Evolutionary conservation across 2,888 invertebrate genomes (phyloP), one percentile per base, ranked within the genome.

Genomic region (Ceratothoa steindachneri): DNA sequence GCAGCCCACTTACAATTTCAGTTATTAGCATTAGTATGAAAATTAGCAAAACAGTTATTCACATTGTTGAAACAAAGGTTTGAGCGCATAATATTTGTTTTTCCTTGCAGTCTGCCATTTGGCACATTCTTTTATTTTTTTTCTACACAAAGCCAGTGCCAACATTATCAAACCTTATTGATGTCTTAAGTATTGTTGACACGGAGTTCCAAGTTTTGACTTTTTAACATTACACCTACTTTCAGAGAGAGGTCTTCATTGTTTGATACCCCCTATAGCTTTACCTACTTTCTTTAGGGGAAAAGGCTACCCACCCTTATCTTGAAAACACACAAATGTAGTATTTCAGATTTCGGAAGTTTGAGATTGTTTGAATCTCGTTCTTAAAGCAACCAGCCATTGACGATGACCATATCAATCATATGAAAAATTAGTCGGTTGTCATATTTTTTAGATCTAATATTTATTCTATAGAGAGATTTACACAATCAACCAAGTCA

Each of bases 371-470:
- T 64, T 5, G 71, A 30, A 64, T 27, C 60, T 24, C 64, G 70
- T 64, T 60, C 30, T 30, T 71, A 71, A 28, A 71, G 66, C 27
- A 71, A n/a, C 71, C 71, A 71, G 27, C 71, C 41, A 24, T 71
- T 71, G n/a, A 71, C 71, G 19, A 71, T 65, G 30, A 65, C 24
- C 65, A 71, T 4, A 51, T 71, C 71, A 9, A 71, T 31, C 41
- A 71, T 60, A 24, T 71, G 71, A 22, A 71, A 71, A 29, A 71
- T 24, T 24, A 71, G 71, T n/a, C 71, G 60, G 22, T 27, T 64
- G 51, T 66, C 64, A 28, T 71, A 71, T 51, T 71, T 71, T 51
- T 67, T 71, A 27, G 71, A 71, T 27, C 71, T 31, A 22, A 71
- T 41, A 41, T 41, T 41, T 7, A 41, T 41, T 41, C 41, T 41